A percentile compares a stretch with the other conserved stretches of the same genome.
Conservation (phyloP, 2,113 vertebrate species). For the Malurus melanocephalus region DNA sequence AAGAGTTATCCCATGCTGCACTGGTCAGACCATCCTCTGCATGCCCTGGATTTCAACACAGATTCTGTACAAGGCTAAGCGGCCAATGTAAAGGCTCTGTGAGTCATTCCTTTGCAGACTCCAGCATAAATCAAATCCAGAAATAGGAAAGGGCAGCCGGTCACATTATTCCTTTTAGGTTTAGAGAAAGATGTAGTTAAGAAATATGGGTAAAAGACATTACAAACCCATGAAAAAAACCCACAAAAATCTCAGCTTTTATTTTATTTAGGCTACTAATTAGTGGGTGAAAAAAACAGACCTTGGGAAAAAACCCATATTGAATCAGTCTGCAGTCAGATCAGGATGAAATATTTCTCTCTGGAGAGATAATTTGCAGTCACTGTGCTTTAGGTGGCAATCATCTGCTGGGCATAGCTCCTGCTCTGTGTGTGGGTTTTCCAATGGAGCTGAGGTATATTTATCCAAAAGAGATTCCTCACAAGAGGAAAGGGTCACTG, state of each 20-base stretch:
- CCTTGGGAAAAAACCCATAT: not conserved
- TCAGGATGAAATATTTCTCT: not conserved
- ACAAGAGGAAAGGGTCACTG: not conserved
- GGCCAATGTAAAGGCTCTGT: not conserved
- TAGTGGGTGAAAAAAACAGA: slow-evolving; percentile 1
- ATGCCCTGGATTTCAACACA: not conserved
- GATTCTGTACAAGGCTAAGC: not conserved
- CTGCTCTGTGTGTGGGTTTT: not conserved
- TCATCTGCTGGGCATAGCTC: not conserved
- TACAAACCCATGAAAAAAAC: not conserved
- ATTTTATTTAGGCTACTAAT: slow-evolving; percentile 30
- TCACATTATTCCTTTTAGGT: slow-evolving; percentile 16
- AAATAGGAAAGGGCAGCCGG: slow-evolving; percentile 32
- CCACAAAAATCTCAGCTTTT: not conserved
- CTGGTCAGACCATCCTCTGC: not conserved
- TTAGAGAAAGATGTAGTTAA: slow-evolving; percentile 10
- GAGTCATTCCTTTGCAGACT: not conserved
- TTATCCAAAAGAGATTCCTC: not conserved
- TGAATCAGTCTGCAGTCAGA: not conserved
- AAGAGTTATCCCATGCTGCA: accelerated
- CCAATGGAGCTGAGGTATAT: not conserved
- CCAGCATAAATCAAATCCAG: slow-evolving; percentile 50
- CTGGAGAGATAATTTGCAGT: not conserved
- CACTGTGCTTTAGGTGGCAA: not conserved
- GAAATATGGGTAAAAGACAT: slow-evolving; percentile 15